These are phyloP conservation scores for Paracanthobrama guichenoti DNA, from an alignment of 2,113 vertebrate species.

Conservation along the genomic window DNA sequence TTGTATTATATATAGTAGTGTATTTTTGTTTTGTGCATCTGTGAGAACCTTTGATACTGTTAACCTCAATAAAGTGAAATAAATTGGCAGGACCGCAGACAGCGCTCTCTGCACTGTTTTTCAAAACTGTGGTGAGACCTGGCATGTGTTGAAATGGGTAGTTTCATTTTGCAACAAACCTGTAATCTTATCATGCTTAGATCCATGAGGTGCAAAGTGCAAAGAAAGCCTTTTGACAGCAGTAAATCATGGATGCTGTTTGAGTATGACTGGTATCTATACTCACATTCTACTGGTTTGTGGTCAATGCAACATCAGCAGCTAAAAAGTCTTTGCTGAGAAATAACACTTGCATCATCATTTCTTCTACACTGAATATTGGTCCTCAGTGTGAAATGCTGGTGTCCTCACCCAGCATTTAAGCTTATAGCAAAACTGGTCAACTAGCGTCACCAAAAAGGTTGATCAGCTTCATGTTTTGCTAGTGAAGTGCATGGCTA, in stretches of 20 bases:
- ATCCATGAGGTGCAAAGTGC: neutral
- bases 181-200: neutral
- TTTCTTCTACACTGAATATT: neutral
- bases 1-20: neutral
- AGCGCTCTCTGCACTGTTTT: neutral
- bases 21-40: neutral
- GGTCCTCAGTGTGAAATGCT: neutral
- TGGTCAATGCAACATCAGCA: neutral
- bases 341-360: neutral
- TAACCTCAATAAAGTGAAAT: constrained; percentile 29
- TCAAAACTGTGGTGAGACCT: neutral
- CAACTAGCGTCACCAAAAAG: neutral
- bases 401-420: neutral
- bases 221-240: neutral
- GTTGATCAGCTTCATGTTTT: neutral
- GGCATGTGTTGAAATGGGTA: neutral
- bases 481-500: neutral
- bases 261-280: neutral
- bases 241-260: neutral
- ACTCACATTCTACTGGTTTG: neutral
- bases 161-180: neutral
- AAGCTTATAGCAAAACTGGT: neutral
- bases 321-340: neutral
- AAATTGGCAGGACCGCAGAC: constrained; percentile 9
- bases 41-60: neutral